Conservation (phyloP, 2,797 vertebrate genomes). For the Pangasius djambal region DNA sequence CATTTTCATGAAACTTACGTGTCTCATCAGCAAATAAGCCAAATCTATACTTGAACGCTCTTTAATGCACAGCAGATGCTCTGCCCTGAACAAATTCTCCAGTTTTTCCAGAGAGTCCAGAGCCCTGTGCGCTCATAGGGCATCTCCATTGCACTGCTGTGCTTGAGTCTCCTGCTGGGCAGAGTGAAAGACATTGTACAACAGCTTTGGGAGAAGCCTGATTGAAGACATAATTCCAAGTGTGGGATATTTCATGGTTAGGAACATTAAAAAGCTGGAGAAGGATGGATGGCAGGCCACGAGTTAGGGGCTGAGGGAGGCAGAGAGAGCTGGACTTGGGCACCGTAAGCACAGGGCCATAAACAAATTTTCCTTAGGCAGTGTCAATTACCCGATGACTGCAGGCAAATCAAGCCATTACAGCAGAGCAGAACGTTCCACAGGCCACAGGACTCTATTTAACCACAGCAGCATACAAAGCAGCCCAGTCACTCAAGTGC, state of each 20-base stretch:
- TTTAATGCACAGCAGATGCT: background rate
- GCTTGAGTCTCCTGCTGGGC: slow-evolving; percentile 32
- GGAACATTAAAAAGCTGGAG: slow-evolving; percentile 70
- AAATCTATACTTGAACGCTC: slow-evolving; percentile 17
- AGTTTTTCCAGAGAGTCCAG: slow-evolving; percentile 6
- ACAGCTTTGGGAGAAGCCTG: slow-evolving; percentile 69
- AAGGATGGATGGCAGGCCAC: slow-evolving; percentile 65
- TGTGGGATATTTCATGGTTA: slow-evolving; percentile 75
- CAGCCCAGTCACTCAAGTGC: background rate
- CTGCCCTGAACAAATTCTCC: background rate
- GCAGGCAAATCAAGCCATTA: slow-evolving; percentile 58
- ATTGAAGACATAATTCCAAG: slow-evolving; percentile 78
- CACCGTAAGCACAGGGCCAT: slow-evolving; percentile 32
- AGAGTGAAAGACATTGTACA: slow-evolving; percentile 63
- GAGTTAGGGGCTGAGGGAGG: slow-evolving; percentile 35
- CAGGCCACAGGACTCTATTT: slow-evolving; percentile 8
- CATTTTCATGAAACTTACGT: slow-evolving; percentile 27
- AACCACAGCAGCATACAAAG: slow-evolving; percentile 16
- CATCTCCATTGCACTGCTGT: slow-evolving; percentile 59
- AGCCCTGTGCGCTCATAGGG: slow-evolving; percentile 57
- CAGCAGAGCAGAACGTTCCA: background rate
- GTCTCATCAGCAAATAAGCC: slow-evolving; percentile 45
- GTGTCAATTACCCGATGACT: slow-evolving; percentile 62
- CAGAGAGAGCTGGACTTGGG: background rate
- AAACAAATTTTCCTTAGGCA: slow-evolving; percentile 62